Conservation (phyloP, 2,113 vertebrate genomes). For the Tor tambroides region DNA sequence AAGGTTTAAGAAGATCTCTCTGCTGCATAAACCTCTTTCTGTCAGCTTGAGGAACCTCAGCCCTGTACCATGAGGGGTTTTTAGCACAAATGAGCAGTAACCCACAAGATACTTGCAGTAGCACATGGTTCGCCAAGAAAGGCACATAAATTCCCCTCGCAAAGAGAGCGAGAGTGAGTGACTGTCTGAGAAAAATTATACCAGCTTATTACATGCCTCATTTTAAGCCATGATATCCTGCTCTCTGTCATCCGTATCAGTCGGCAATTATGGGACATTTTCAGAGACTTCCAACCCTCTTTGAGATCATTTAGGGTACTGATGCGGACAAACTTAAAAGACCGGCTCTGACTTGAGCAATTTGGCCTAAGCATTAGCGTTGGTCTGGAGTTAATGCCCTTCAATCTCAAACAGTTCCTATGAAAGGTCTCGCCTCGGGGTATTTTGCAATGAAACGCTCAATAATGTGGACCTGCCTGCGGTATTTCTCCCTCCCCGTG, state of each 20-base stretch:
- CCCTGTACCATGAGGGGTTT: background rate
- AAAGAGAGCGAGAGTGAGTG: slow-evolving; percentile 54
- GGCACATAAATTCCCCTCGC: slow-evolving; percentile 61
- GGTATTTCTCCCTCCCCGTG: slow-evolving; percentile 45
- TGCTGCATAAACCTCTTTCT: slow-evolving; percentile 31
- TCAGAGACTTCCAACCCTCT: slow-evolving; percentile 62
- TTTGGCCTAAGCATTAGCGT: slow-evolving; percentile 63
- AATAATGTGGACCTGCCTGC: slow-evolving; percentile 62
- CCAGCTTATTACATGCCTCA: slow-evolving; percentile 71
- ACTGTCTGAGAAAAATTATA: slow-evolving; percentile 63
- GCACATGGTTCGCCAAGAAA: slow-evolving; percentile 48
- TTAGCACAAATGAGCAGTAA: slow-evolving; percentile 39
- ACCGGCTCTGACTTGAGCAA: slow-evolving; percentile 63
- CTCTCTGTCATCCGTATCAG: slow-evolving; percentile 69
- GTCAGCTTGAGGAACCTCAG: slow-evolving; percentile 42
- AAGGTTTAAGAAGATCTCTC: background rate
- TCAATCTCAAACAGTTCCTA: slow-evolving; percentile 62
- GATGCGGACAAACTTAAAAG: slow-evolving; percentile 70
- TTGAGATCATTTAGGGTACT: slow-evolving; percentile 68
- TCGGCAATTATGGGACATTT: slow-evolving; percentile 70
- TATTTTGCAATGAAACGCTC: slow-evolving; percentile 60
- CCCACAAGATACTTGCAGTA: slow-evolving; percentile 25
- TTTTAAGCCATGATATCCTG: slow-evolving; percentile 69
- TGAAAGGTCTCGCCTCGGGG: slow-evolving; percentile 55
- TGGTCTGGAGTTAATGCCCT: slow-evolving; percentile 69